phyloP scores from a whole-genome alignment of 2,113 vertebrate genomes.

The Reinhardtius hippoglossoides region DNA sequence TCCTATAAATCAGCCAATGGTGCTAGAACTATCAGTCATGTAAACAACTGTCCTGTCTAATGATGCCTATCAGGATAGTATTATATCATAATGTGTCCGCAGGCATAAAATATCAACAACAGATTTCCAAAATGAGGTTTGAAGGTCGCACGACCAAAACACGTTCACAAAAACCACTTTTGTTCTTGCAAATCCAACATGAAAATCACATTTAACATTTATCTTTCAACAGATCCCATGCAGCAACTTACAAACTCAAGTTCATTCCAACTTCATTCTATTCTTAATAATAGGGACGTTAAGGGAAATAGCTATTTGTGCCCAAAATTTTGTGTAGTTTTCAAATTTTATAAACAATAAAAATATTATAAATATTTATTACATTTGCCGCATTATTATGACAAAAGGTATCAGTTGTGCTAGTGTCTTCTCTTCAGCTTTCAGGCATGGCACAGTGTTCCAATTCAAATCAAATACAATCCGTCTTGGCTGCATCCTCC shows the following conservation, averaged over 20 bases:
- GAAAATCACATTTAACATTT: too few relatives aligned
- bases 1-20: background rate
- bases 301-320: too few relatives aligned
- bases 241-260: too few relatives aligned
- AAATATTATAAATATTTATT: too few relatives aligned
- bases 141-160: background rate
- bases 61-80: background rate
- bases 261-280: too few relatives aligned
- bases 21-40: background rate
- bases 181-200: too few relatives aligned
- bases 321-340: too few relatives aligned
- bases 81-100: background rate
- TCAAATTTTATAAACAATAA: too few relatives aligned
- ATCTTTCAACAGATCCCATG: too few relatives aligned
- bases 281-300: too few relatives aligned
- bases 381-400: too few relatives aligned
- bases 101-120: background rate
- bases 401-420: background rate
- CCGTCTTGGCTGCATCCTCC: conserved; percentile 1
- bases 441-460: background rate
- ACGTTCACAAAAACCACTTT: background rate
- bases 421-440: background rate
- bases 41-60: background rate
- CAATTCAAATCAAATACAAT: too few relatives aligned
- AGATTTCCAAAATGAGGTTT: background rate